Percentiles rank a stretch among this genome's conserved stretches.
Conservation (phyloP, 2,797 vertebrate genomes). For the Smutsia temminckii region DNA sequence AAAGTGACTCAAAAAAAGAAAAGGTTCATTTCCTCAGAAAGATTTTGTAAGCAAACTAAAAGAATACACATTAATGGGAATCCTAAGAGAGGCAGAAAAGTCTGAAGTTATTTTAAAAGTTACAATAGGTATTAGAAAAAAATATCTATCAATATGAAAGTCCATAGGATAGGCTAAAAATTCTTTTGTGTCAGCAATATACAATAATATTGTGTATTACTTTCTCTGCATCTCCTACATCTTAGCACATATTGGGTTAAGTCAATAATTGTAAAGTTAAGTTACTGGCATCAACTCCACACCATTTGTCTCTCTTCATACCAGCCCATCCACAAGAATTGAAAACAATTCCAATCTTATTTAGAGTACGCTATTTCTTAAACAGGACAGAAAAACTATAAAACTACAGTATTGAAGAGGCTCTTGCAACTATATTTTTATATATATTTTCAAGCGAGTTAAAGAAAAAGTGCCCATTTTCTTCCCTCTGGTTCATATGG, state of each 20-base stretch:
- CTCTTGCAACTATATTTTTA: background rate
- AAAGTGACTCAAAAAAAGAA: background rate
- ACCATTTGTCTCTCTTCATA: background rate
- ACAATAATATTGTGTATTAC: background rate
- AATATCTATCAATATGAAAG: slow-evolving; percentile 19
- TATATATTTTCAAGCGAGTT: slow-evolving; percentile 4
- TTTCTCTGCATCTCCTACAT: background rate
- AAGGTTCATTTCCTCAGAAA: slow-evolving; percentile 10
- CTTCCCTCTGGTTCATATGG: background rate
- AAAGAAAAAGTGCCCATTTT: slow-evolving; percentile 14
- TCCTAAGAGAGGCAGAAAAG: background rate
- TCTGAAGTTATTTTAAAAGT: slow-evolving; percentile 5
- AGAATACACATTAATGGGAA: background rate
- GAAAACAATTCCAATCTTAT: slow-evolving; percentile 6
- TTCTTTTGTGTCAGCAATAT: background rate
- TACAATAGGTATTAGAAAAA: background rate
- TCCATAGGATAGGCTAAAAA: background rate
- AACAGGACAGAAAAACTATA: no score
- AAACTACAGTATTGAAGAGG: no score
- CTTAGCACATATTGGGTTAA: background rate
- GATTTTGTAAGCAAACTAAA: background rate
- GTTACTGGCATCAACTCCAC: background rate
- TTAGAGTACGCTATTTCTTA: background rate
- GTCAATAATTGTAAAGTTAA: background rate
- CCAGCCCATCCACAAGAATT: background rate